phyloP scores from a whole-genome alignment of 2,888 invertebrate species.

The Agelastica alni region DNA sequence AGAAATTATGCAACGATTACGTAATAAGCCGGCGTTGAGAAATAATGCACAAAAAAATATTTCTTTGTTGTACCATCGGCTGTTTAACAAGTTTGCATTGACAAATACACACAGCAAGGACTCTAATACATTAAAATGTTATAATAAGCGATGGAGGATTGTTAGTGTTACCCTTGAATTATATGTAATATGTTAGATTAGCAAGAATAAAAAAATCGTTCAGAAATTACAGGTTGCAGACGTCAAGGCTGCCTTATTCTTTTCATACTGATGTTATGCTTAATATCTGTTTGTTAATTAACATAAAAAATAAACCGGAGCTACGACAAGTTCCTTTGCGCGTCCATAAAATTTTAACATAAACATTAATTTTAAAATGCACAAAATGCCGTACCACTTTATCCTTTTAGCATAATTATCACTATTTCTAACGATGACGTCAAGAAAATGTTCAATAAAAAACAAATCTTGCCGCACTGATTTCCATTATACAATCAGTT shows the following conservation, averaged over 20 bases:
- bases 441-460: too few relatives aligned
- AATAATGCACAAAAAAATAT: neutral
- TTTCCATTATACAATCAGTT: too few relatives aligned
- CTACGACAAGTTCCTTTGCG: too few relatives aligned
- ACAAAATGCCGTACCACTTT: too few relatives aligned
- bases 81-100: neutral
- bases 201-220: neutral
- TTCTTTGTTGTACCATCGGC: neutral
- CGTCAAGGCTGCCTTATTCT: neutral
- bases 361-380: too few relatives aligned
- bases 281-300: too few relatives aligned
- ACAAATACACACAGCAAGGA: neutral
- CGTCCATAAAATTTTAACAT: too few relatives aligned
- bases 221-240: neutral
- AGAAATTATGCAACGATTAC: neutral
- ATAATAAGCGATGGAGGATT: neutral
- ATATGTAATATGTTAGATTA: neutral
- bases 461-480: too few relatives aligned
- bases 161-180: slow-evolving; percentile 4
- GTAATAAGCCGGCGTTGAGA: neutral
- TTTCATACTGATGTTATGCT: too few relatives aligned
- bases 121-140: neutral
- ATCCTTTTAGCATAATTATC: too few relatives aligned
- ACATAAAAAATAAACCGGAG: too few relatives aligned
- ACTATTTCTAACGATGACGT: too few relatives aligned